These are phyloP conservation scores for Globodera ellingtonae DNA, from an alignment of 1,140 invertebrate genomes.

Conservation along the genomic window DNA sequence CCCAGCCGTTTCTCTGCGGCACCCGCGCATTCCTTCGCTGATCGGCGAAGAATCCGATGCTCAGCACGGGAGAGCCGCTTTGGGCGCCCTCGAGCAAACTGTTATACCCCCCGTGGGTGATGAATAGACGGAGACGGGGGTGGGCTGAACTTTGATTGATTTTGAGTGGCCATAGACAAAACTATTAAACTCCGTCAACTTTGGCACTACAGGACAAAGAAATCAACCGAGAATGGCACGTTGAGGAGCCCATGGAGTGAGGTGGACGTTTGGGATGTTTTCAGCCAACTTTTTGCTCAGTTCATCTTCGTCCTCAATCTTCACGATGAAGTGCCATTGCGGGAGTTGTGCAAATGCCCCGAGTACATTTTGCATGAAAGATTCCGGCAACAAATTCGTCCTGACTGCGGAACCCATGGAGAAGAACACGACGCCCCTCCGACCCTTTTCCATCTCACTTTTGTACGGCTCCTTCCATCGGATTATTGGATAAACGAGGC, in stretches of 20 bases:
- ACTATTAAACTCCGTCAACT: too few relatives aligned
- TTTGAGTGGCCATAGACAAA: too few relatives aligned
- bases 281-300: neutral
- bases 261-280: slow-evolving; percentile 18
- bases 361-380: slow-evolving; percentile 29
- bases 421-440: slow-evolving; percentile 26
- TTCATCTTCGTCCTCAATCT: slow-evolving; percentile 20
- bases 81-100: slow-evolving; percentile 18
- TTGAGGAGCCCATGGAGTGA: slow-evolving; percentile 36
- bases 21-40: slow-evolving; percentile 30
- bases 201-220: too few relatives aligned
- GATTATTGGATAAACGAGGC: neutral
- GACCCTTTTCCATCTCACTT: slow-evolving; percentile 27
- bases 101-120: slow-evolving; percentile 38
- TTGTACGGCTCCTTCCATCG: neutral
- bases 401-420: slow-evolving; percentile 31
- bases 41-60: slow-evolving; percentile 35
- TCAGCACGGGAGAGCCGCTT: slow-evolving; percentile 11
- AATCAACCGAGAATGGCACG: slow-evolving; percentile 19
- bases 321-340: slow-evolving; percentile 36
- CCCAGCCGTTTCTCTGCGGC: slow-evolving; percentile 35
- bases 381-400: slow-evolving; percentile 14
- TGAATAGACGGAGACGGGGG: slow-evolving; percentile 17
- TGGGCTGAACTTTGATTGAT: slow-evolving; percentile 3
- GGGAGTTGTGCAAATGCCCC: slow-evolving; percentile 9